Conservation (phyloP, 2,113 vertebrate species). For the Symphodus melops region DNA sequence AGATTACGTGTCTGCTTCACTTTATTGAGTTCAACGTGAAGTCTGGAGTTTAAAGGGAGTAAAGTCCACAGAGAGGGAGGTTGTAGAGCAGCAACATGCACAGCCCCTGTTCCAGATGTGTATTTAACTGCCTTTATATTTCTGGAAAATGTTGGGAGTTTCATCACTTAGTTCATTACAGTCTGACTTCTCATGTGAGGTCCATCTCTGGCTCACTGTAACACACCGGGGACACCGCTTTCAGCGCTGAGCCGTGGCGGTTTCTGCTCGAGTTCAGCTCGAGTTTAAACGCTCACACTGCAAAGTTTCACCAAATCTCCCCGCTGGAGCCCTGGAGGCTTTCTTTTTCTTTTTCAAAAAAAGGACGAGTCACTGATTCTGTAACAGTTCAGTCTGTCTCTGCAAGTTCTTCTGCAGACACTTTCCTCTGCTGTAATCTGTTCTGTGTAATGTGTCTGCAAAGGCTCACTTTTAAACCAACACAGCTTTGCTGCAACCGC, state of each 20-base stretch:
- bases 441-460: neutral
- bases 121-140: neutral
- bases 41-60: too few relatives aligned
- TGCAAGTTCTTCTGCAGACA: slow-evolving; percentile 9
- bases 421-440: neutral
- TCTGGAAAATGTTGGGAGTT: neutral
- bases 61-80: neutral
- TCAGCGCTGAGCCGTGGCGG: neutral
- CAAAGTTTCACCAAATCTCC: neutral
- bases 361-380: slow-evolving; percentile 4
- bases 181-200: neutral
- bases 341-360: neutral
- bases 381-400: slow-evolving; percentile 12
- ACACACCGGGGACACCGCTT: neutral
- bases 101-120: too few relatives aligned
- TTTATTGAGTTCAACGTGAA: too few relatives aligned
- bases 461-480: neutral
- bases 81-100: neutral
- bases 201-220: neutral
- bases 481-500: neutral
- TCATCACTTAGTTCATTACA: neutral
- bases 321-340: neutral
- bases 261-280: slow-evolving; percentile 3
- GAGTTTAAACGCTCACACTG: neutral
- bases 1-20: too few relatives aligned